phyloP scores from a whole-genome alignment of 2,888 invertebrate genomes.

The Linnaemya vulpina region DNA sequence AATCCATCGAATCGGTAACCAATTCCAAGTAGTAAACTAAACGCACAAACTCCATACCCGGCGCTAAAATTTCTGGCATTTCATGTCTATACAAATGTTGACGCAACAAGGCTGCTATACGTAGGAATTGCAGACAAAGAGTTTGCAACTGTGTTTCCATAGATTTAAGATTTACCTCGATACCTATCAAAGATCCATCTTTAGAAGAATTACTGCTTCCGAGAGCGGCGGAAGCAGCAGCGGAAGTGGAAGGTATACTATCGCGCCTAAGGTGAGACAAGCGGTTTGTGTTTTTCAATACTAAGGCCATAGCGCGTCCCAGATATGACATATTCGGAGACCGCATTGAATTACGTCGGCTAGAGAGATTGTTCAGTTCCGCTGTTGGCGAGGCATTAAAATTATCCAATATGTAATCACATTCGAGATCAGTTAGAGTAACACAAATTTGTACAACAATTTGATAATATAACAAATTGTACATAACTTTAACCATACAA shows the following conservation, averaged over 20 bases:
- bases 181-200: slow-evolving; percentile 60
- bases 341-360: slow-evolving; percentile 73
- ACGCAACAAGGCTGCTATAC: slow-evolving; percentile 91
- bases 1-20: slow-evolving; percentile 87
- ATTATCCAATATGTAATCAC: slow-evolving; percentile 84
- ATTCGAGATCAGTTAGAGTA: slow-evolving; percentile 86
- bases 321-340: slow-evolving; percentile 75
- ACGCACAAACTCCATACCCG: slow-evolving; percentile 89
- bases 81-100: slow-evolving; percentile 92
- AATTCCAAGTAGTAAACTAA: slow-evolving; percentile 91
- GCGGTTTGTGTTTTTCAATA: slow-evolving; percentile 80
- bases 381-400: slow-evolving; percentile 73
- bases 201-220: slow-evolving; percentile 13
- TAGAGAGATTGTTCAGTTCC: slow-evolving; percentile 54
- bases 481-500: slow-evolving; percentile 93
- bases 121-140: slow-evolving; percentile 91
- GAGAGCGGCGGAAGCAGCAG: slow-evolving; percentile 73
- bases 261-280: slow-evolving; percentile 80
- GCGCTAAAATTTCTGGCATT: slow-evolving; percentile 87
- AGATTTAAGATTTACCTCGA: slow-evolving; percentile 80
- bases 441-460: slow-evolving; percentile 91
- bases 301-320: slow-evolving; percentile 82
- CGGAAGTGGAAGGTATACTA: slow-evolving; percentile 78
- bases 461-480: slow-evolving; percentile 95
- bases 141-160: slow-evolving; percentile 87